Conservation (phyloP, 2,888 invertebrate genomes). For the Rhynchonema sp. region DNA sequence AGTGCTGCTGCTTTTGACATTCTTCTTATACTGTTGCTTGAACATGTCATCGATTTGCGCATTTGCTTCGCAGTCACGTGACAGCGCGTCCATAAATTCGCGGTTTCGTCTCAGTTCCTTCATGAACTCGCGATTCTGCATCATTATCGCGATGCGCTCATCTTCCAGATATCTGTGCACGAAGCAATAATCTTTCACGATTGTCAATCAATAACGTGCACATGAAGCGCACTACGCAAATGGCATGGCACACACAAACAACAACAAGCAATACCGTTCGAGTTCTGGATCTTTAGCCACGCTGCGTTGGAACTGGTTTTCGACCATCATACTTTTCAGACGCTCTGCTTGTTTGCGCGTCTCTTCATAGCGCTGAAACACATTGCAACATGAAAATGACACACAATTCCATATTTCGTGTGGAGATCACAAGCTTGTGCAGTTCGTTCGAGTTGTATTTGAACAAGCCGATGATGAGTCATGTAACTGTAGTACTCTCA, state of each 20-base stretch:
- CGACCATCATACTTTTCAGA: conserved; percentile 6
- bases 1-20: no score
- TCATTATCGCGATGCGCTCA: conserved; percentile 59
- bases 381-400: no score
- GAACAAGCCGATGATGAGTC: no score
- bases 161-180: conserved; percentile 51
- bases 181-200: no score
- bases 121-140: conserved; percentile 78
- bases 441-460: no score
- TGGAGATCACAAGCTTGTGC: no score
- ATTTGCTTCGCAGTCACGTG: no score
- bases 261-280: neutral
- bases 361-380: neutral
- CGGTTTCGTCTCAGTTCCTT: conserved; percentile 62
- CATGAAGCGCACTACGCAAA: no score
- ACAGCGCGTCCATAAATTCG: conserved; percentile 45
- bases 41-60: no score
- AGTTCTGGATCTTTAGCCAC: conserved; percentile 19
- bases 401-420: no score
- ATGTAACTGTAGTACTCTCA: no score
- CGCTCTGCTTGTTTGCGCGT: conserved; percentile 4
- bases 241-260: neutral
- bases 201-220: no score
- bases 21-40: neutral
- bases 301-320: conserved; percentile 7